Evolutionary conservation across 2,888 invertebrate genomes (phyloP).

Genomic region (Phaedon cochleariae): DNA sequence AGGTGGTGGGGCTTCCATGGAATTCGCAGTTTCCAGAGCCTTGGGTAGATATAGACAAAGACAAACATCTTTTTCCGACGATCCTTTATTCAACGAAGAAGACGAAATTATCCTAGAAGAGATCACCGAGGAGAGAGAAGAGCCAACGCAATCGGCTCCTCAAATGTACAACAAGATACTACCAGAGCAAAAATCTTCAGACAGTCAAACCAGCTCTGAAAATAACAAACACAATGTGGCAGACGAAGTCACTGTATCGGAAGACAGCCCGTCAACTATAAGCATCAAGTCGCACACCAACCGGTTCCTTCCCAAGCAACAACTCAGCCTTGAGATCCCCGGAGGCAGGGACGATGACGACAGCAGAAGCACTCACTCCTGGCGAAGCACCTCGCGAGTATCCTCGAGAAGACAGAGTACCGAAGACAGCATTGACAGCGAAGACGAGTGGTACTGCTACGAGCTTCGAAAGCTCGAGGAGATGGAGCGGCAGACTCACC

Average conservation of each 20-base stretch:
- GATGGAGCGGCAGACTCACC: constrained; percentile 78
- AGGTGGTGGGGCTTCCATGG: constrained; percentile 75
- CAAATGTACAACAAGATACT: constrained; percentile 32
- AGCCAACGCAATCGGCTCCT: constrained; percentile 30
- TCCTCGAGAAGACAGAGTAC: constrained; percentile 90
- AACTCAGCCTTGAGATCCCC: constrained; percentile 84
- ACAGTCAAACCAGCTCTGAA: constrained; percentile 52
- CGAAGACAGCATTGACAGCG: constrained; percentile 91
- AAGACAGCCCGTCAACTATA: constrained; percentile 73
- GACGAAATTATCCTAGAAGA: constrained; percentile 51
- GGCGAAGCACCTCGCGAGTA: constrained; percentile 84
- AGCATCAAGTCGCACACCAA: constrained; percentile 68
- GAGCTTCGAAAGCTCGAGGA: constrained; percentile 87
- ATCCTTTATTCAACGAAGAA: constrained; percentile 63
- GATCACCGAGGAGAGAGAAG: constrained; percentile 43
- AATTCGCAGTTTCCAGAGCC: constrained; percentile 84
- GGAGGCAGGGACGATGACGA: constrained; percentile 83
- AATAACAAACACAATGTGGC: constrained; percentile 35
- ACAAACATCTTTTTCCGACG: constrained; percentile 75
- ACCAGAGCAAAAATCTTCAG: constrained; percentile 54
- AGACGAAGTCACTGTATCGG: constrained; percentile 67
- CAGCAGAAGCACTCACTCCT: constrained; percentile 86
- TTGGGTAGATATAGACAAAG: constrained; percentile 81
- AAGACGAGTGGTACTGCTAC: constrained; percentile 93
- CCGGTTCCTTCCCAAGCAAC: constrained; percentile 73